Evolutionary conservation across 2,888 invertebrate species (phyloP), one percentile per base, ranked within the genome.

Genomic region (Stenoptilia bipunctidactyla): DNA sequence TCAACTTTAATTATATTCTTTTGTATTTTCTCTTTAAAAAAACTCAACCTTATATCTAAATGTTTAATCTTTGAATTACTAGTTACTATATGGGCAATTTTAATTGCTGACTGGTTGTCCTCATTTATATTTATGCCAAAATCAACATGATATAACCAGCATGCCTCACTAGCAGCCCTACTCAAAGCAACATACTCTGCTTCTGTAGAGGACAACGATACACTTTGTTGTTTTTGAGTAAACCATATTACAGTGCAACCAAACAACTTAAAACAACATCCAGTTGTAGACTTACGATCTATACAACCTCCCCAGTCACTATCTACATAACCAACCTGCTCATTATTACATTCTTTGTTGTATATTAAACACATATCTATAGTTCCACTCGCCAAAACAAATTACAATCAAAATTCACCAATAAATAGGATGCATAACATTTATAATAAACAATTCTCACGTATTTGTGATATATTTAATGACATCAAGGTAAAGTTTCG

Each of bases 201-300:
- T 36, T 53, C 53, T 5, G 50, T 52, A n/a, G 52, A 53, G 30
- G 54, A 56, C n/a, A 53, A 36, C 37, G 46, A 46, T 4, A 54
- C 51, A 44, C 42, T 42, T 6, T 8, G 12, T 42, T 56, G 53
- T 27, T 52, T 52, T 15, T 48, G 50, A 1, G 49, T 51, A 39
- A 48, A 38, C 51, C 51, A 51, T 12, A 30, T 43, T 15, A 53
- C 40, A 13, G 47, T 27, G 37, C 51, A 52, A 34, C 49, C 43
- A 10, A 41, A 34, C 40, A 45, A 43, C 15, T 12, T 44, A 41
- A 53, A 50, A 12, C 37, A 43, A 38, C 44, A 53, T 1, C 50
- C 47, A 13, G 49, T 41, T 5, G 50, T 53, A 1, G 53, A 55
- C 15, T 48, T 52, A 37, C 51, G 50, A 39, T 51, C 51, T 1